phyloP scores from a whole-genome alignment of 1,140 invertebrate species.

The Laodelphax striatellus region DNA sequence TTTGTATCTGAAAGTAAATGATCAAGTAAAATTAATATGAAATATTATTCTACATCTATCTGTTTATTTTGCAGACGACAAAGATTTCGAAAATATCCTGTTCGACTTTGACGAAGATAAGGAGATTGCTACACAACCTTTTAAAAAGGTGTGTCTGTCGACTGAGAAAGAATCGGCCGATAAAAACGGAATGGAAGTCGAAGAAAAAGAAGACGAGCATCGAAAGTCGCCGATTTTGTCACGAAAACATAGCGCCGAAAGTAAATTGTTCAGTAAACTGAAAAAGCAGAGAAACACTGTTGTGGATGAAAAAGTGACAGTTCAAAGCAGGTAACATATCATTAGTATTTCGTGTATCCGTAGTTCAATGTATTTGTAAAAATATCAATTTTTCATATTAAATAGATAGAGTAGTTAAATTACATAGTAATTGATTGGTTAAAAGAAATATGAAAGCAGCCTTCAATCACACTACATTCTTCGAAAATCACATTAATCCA shows the following conservation, averaged over 20 bases:
- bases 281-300: slow-evolving; percentile 14
- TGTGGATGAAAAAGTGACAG: slow-evolving; percentile 3
- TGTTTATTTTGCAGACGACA: neutral
- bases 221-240: slow-evolving; percentile 8
- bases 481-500: no score
- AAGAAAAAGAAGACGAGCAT: neutral
- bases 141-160: neutral
- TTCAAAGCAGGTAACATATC: slow-evolving; percentile 13
- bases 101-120: neutral
- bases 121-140: neutral
- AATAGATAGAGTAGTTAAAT: no score
- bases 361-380: no score
- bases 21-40: no score
- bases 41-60: no score
- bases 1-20: no score
- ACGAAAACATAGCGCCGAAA: slow-evolving; percentile 17
- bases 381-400: no score
- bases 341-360: no score
- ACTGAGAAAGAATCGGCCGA: neutral
- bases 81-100: neutral
- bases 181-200: slow-evolving; percentile 3
- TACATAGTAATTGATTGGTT: no score
- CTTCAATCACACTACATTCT: no score
- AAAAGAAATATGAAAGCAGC: no score
- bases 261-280: slow-evolving; percentile 10